Evolutionary conservation across 1,140 invertebrate genomes (phyloP), one percentile per base, ranked within the genome.

Genomic region (Eriocheir sinensis): DNA sequence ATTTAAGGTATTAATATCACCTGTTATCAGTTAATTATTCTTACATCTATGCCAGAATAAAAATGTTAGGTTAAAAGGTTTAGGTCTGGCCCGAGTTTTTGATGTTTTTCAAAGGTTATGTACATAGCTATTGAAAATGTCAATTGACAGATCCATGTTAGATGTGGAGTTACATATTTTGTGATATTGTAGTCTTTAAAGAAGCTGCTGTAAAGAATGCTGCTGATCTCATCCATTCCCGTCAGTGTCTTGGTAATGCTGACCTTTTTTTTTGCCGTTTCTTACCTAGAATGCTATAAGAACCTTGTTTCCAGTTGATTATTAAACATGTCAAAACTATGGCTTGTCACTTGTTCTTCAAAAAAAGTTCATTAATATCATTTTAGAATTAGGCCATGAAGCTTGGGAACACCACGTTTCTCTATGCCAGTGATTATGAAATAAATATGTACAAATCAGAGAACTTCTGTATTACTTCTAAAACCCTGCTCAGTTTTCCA

Each of bases 121-220:
- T 72, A 72, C 60, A 72, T 72, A 72, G 21, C 21, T 21, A 72
- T 72, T 72, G 12, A 72, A n/a, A 72, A 72, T 72, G 60, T 60
- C 21, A 72, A 1, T 72, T 72, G 4, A n/a, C n/a, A 72, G 60
- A 72, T n/a, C 60, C 60, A 72, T 72, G 60, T 72, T 72, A 72
- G 60, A 72, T 72, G 60, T 72, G 60, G 60, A 72, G 60, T 72
- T n/a, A 72, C 53, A 72, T 72, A 72, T 72, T 72, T 72, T 72
- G 60, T 72, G 60, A 72, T 72, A 72, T 72, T 72, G 60, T 72
- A 72, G 60, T n/a, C 60, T 72, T 72, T n/a, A 72, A 72, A 72
- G 60, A 72, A 72, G n/a, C 60, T 72, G 60, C 60, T 72, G 60
- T 72, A 72, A 72, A 72, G 60, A 72, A 72, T 72, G 60, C 60